Conservation (phyloP, 2,888 invertebrate species). For the Sesia apiformis region DNA sequence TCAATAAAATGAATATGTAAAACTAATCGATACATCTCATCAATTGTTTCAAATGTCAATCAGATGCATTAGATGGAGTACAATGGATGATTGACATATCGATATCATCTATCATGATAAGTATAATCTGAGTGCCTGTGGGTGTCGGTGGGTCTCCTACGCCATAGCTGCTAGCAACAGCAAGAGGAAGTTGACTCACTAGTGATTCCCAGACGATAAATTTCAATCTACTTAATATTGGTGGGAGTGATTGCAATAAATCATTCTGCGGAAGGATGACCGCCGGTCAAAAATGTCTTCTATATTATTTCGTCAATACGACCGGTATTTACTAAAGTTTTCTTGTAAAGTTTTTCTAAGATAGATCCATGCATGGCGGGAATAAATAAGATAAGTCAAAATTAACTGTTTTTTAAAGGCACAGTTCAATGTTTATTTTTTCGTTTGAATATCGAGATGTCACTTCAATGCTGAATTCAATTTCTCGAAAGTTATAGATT, state of each 20-base stretch:
- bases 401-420: no score
- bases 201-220: slow-evolving; percentile 32
- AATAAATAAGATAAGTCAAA: no score
- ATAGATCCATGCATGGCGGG: no score
- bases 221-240: slow-evolving; percentile 52
- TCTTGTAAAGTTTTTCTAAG: no score
- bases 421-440: no score
- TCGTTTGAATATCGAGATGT: no score
- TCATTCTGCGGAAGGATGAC: slow-evolving; percentile 22
- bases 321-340: no score
- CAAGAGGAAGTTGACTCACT: slow-evolving; percentile 47
- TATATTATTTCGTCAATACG: no score
- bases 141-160: slow-evolving; percentile 28
- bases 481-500: no score
- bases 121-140: slow-evolving; percentile 1
- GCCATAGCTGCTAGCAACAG: slow-evolving; percentile 13
- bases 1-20: no score
- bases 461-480: no score
- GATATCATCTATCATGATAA: slow-evolving; percentile 11
- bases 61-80: slow-evolving; percentile 33
- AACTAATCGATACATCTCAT: background rate
- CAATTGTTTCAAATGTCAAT: slow-evolving; percentile 52
- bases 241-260: slow-evolving; percentile 21
- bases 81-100: slow-evolving; percentile 55
- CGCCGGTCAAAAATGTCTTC: background rate